Base-by-base conservation (phyloP, 2,888 invertebrate genomes). In the Mythimna albipuncta region DNA sequence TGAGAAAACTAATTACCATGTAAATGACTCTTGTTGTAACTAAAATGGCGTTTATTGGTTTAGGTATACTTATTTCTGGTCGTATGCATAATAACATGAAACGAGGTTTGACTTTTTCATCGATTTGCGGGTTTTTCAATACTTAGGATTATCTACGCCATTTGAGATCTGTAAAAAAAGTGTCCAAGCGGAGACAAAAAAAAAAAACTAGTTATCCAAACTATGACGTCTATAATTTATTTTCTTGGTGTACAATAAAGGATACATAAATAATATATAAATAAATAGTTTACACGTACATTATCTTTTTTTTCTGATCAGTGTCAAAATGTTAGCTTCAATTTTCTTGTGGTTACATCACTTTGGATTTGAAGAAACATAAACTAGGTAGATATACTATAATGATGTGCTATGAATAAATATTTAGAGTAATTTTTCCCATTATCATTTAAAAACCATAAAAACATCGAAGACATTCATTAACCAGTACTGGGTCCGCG, bases 61-160 rank as follows among this genome's bases (percentile, higher is more conserved):
- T 10, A 41, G 6, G 16, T 68, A 54, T 26, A 44, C 2, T 5
- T 16, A 47, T 4, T 50, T 61, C 54, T 50, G 55, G 26, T 35
- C 35, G 11, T 44, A 57, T 75, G 16, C 41, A 50, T 32, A 59
- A 11, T 61, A 52, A 4, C 2, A 13, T 19, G n/a, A 57, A 38
- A 11, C 13, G 6, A 58, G 9, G 32, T 19, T 63, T 63, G 7
- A 11, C 16, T 47, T 19, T 6, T 58, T 5, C 9, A 70, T 57
- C 19, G 13, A 57, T 52, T 16, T 47, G 21, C 16, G 57, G 32
- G 32, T 41, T 76, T 63, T 68, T 13, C 64, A n/a, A 61, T 55
- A 16, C 26, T n/a, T 16, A 38, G 10, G 41, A 59, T 50, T 57
- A n/a, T n/a, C n/a, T n/a, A 52, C 32, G 44, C 7, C 38, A 50